phyloP scores from a whole-genome alignment of 2,888 invertebrate genomes.

The Antheraea yamamai region DNA sequence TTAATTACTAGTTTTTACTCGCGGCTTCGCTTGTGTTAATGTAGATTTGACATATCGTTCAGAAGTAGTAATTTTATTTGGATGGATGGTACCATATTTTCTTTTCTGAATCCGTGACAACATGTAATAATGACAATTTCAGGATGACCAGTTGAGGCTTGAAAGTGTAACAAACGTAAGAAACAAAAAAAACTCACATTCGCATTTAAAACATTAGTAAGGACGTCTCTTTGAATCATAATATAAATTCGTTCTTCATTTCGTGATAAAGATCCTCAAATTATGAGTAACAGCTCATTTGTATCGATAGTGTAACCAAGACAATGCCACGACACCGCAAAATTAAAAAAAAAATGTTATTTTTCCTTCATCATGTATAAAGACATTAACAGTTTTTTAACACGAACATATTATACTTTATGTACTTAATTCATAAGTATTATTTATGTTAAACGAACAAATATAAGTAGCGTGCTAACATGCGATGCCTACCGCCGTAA shows the following conservation, averaged over 20 bases:
- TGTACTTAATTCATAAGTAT: neutral
- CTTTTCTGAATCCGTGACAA: no score
- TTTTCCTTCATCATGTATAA: neutral
- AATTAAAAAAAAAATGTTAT: neutral
- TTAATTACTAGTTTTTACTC: no score
- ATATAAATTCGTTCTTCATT: neutral
- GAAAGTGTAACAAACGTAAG: no score
- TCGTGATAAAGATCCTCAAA: neutral
- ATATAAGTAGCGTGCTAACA: constrained; percentile 3
- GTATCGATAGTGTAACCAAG: neutral
- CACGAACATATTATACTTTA: neutral
- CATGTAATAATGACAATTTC: no score
- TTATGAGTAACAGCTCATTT: neutral
- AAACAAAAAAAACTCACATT: no score
- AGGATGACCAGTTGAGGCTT: no score
- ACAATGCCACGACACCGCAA: neutral
- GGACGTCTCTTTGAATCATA: neutral
- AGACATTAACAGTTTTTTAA: neutral
- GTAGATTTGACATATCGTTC: no score
- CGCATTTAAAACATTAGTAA: no score
- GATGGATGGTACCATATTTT: no score
- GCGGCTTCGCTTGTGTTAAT: no score
- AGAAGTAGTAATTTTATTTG: no score
- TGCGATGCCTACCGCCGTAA: neutral
- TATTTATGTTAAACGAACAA: constrained; percentile 1